These are phyloP conservation scores for Heliornis fulica DNA, from an alignment of 2,113 vertebrate species.

Conservation along the genomic window DNA sequence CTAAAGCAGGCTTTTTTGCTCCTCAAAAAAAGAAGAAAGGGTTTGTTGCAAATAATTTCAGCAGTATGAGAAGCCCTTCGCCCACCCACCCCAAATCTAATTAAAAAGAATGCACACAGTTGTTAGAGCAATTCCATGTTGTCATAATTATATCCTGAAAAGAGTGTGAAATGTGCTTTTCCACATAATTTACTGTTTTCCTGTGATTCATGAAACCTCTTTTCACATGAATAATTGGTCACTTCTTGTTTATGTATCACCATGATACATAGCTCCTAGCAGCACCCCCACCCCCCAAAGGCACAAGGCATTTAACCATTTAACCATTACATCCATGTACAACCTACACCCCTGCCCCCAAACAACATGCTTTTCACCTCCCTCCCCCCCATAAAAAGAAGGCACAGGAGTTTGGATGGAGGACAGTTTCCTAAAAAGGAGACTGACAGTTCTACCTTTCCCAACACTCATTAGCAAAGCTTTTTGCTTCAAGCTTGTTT, in stretches of 20 bases:
- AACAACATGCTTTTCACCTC: neutral
- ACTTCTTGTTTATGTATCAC: slow-evolving; percentile 59
- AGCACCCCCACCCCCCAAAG: too few species aligned
- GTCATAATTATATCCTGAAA: neutral
- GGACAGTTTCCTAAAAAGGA: slow-evolving; percentile 12
- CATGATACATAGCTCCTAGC: slow-evolving; percentile 24
- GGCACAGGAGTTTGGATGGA: neutral
- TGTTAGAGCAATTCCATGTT: neutral
- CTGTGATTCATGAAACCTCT: slow-evolving; percentile 32
- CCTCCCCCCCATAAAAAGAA: neutral
- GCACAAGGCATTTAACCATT: slow-evolving; percentile 49
- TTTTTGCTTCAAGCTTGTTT: slow-evolving; percentile 12
- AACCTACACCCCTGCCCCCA: neutral
- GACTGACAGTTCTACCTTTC: neutral
- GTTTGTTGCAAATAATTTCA: neutral
- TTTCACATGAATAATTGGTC: slow-evolving; percentile 22
- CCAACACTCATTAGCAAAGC: neutral
- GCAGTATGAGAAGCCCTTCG: neutral
- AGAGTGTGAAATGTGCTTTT: neutral
- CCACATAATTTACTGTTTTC: slow-evolving; percentile 12
- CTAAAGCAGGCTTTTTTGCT: neutral
- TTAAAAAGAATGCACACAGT: neutral
- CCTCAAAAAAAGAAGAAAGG: slow-evolving; percentile 29
- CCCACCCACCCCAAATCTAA: neutral
- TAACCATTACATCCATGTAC: slow-evolving; percentile 8